phyloP scores from a whole-genome alignment of 2,797 vertebrate genomes.

The Vespertilio murinus region DNA sequence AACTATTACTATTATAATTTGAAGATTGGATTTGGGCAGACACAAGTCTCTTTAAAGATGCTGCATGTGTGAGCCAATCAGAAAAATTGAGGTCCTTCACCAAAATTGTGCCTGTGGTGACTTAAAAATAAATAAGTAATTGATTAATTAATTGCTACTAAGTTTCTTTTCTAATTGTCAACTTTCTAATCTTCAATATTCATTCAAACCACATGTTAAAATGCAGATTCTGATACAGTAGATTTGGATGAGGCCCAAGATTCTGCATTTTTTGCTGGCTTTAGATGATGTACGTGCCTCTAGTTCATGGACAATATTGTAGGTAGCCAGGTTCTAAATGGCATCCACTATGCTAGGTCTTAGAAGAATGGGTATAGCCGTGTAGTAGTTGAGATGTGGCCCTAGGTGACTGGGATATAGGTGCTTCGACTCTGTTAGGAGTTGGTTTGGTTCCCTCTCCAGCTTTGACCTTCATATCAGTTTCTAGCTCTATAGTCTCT shows the following conservation, averaged over 20 bases:
- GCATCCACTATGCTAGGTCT: not conserved
- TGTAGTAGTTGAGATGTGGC: not conserved
- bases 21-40: not conserved
- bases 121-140: not conserved
- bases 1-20: not conserved
- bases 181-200: not conserved
- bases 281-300: not conserved
- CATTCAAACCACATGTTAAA: not conserved
- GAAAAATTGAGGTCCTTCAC: not conserved
- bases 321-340: not conserved
- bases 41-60: not conserved
- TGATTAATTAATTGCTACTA: not conserved
- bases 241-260: not conserved
- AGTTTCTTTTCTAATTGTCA: not conserved
- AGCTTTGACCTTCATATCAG: not conserved
- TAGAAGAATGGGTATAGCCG: accelerated
- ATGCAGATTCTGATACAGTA: not conserved
- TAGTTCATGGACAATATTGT: not conserved
- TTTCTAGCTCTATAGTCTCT: not conserved
- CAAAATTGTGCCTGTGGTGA: not conserved
- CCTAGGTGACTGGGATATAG: not conserved
- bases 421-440: accelerated
- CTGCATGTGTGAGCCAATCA: not conserved
- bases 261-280: not conserved
- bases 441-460: not conserved